Percentiles rank a stretch among this genome's conserved stretches.
Evolutionary conservation across 2,888 invertebrate species (phyloP).

Genomic region (Scrobipalpa costella): DNA sequence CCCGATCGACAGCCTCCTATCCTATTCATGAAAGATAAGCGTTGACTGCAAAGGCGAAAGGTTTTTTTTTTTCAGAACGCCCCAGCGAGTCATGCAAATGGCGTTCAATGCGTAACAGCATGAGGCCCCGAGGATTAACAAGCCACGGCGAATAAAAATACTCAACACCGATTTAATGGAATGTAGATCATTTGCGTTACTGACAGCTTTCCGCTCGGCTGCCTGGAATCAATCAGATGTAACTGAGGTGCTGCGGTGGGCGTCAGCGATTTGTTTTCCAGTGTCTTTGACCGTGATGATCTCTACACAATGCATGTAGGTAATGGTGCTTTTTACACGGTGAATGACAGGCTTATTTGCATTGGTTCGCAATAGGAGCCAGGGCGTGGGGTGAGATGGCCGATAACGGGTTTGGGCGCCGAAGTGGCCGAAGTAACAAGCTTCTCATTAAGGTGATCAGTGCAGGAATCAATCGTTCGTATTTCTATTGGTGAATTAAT

Average conservation of each 20-base stretch:
- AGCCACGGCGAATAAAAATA: constrained; percentile 57
- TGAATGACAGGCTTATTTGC: constrained; percentile 40
- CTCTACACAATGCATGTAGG: constrained; percentile 52
- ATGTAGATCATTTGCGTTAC: constrained; percentile 53
- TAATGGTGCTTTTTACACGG: constrained; percentile 46
- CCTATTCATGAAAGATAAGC: constrained; percentile 57
- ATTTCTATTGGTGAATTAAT: constrained; percentile 77
- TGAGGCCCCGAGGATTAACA: constrained; percentile 62
- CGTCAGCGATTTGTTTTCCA: constrained; percentile 47
- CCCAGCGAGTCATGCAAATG: constrained; percentile 63
- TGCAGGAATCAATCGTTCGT: constrained; percentile 68
- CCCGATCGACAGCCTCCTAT: constrained; percentile 59
- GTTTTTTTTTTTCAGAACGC: constrained; percentile 46
- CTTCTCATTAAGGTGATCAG: constrained; percentile 72
- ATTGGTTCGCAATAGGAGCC: constrained; percentile 43
- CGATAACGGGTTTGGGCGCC: constrained; percentile 64
- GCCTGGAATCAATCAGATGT: constrained; percentile 51
- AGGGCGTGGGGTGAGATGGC: constrained; percentile 60
- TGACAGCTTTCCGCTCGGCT: constrained; percentile 48
- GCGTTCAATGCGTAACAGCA: constrained; percentile 60
- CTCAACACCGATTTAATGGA: constrained; percentile 43
- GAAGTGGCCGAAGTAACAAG: constrained; percentile 62
- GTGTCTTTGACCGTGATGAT: constrained; percentile 66
- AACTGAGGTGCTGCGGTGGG: constrained; percentile 43
- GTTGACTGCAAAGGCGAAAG: constrained; percentile 54